Percentiles rank a stretch among this genome's conserved stretches.
Conservation (phyloP, 1,140 invertebrate genomes). For the Brachionus angularis region DNA sequence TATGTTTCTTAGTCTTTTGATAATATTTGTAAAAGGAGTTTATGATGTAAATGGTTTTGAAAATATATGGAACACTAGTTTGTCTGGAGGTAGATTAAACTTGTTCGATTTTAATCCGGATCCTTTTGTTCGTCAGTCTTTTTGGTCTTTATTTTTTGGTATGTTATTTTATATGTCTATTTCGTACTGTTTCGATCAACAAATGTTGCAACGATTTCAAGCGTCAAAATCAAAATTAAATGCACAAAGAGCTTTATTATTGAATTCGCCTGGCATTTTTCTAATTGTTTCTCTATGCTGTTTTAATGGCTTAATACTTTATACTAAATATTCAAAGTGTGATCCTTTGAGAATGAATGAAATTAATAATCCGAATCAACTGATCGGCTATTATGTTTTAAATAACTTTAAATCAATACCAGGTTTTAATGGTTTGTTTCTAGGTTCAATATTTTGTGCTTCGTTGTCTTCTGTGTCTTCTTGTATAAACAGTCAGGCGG, state of each 20-base stretch:
- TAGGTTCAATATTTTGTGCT: constrained; percentile 54
- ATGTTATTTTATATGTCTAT: constrained; percentile 37
- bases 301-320: constrained; percentile 44
- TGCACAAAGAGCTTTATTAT: constrained; percentile 37
- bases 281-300: constrained; percentile 30
- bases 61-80: constrained; percentile 43
- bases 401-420: constrained; percentile 55
- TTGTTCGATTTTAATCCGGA: constrained; percentile 45
- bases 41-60: constrained; percentile 44
- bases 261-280: constrained; percentile 12
- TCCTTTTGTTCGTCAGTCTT: constrained; percentile 43
- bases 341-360: constrained; percentile 35
- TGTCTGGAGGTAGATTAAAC: constrained; percentile 37
- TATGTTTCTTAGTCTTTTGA: constrained; percentile 45
- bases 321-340: constrained; percentile 44
- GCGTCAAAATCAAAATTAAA: constrained; percentile 26
- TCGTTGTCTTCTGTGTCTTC: constrained; percentile 60
- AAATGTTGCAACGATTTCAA: constrained; percentile 45
- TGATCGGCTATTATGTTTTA: constrained; percentile 51
- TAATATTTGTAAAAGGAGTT: constrained; percentile 44
- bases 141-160: constrained; percentile 45
- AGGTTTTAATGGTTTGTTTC: constrained; percentile 55
- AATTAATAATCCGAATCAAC: constrained; percentile 45
- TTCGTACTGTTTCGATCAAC: constrained; percentile 44
- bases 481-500: constrained; percentile 76